Percentiles rank a stretch among this genome's conserved stretches.
Conservation (phyloP, 2,797 vertebrate genomes). For the Tenualosa thibaudeaui region DNA sequence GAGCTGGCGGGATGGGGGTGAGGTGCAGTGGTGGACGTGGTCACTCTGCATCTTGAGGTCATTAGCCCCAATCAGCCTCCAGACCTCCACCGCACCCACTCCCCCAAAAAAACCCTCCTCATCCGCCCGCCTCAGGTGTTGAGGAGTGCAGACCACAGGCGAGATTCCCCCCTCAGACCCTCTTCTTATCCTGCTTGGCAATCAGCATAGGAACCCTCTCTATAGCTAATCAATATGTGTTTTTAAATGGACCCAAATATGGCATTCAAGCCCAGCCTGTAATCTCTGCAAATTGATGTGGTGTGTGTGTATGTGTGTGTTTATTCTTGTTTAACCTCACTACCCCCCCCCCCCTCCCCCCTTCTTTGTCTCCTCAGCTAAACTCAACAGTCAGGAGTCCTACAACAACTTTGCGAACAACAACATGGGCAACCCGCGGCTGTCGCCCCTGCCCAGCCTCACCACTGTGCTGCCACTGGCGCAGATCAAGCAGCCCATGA, state of each 20-base stretch:
- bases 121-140: slow-evolving; percentile 25
- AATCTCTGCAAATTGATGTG: background rate
- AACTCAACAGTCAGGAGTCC: slow-evolving; percentile 91
- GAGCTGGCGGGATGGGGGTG: background rate
- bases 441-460: slow-evolving; percentile 88
- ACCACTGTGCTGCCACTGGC: slow-evolving; percentile 90
- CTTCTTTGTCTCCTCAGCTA: slow-evolving; percentile 72
- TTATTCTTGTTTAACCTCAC: background rate
- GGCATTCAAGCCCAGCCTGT: background rate
- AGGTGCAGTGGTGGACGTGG: slow-evolving; percentile 43
- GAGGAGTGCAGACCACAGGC: background rate
- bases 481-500: slow-evolving; percentile 98
- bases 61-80: slow-evolving; percentile 68
- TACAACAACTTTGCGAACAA: slow-evolving; percentile 97
- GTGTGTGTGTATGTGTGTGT: slow-evolving; percentile 27
- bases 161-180: background rate
- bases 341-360: background rate
- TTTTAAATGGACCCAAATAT: slow-evolving; percentile 2
- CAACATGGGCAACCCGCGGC: slow-evolving; percentile 92
- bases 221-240: slow-evolving; percentile 19
- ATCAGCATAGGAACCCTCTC: slow-evolving; percentile 18
- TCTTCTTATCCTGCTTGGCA: background rate
- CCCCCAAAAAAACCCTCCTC: background rate
- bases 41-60: slow-evolving; percentile 72
- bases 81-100: background rate